These are phyloP conservation scores for Jacana jacana DNA, from an alignment of 2,113 vertebrate genomes.

Conservation along the genomic window DNA sequence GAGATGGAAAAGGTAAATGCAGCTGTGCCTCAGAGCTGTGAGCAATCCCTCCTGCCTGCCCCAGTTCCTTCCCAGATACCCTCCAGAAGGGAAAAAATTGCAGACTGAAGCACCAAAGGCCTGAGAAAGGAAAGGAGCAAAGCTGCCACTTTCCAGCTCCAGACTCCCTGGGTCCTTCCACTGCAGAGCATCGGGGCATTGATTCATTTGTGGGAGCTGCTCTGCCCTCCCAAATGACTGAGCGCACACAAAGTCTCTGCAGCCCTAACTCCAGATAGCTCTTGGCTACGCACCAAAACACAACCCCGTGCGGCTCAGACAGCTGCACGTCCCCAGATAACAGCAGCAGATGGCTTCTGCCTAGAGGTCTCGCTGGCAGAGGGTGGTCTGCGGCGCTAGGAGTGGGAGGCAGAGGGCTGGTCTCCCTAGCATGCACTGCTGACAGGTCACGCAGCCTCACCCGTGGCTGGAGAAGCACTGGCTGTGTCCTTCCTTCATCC, in stretches of 20 bases:
- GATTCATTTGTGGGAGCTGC: neutral
- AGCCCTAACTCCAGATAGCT: constrained; percentile 6
- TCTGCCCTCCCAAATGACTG: neutral
- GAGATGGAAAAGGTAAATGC: neutral
- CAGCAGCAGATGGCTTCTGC: constrained; percentile 45
- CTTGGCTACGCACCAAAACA: constrained; percentile 7
- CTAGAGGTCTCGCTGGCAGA: constrained; percentile 1
- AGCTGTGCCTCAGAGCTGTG: neutral
- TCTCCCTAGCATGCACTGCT: rapidly evolving
- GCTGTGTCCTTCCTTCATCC: constrained; percentile 19
- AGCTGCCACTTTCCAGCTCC: neutral
- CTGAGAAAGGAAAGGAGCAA: neutral
- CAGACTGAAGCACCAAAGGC: neutral
- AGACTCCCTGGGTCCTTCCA: neutral
- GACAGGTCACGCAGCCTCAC: rapidly evolving
- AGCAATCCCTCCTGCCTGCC: neutral
- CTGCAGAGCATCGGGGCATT: rapidly evolving
- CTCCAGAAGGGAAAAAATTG: neutral
- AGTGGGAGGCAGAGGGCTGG: neutral
- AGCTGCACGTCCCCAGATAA: neutral
- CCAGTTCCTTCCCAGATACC: neutral
- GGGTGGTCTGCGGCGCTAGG: neutral
- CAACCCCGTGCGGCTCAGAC: neutral
- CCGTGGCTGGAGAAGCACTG: neutral
- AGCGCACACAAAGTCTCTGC: neutral